These are phyloP conservation scores for Hypocryptadius cinnamomeus DNA, from an alignment of 2,113 vertebrate genomes.

Conservation along the genomic window DNA sequence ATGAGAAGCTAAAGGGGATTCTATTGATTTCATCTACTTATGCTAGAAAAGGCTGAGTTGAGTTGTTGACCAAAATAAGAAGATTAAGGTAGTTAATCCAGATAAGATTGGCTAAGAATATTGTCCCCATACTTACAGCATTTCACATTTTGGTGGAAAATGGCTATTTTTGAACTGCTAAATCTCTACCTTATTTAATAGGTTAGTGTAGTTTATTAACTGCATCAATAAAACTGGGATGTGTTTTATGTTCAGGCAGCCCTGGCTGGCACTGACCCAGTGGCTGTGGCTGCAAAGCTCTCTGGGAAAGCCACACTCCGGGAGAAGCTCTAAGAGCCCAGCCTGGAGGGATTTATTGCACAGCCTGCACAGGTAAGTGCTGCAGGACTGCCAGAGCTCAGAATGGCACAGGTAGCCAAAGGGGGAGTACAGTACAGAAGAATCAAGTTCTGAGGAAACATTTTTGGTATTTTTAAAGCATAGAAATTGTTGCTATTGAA, in stretches of 20 bases:
- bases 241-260: background rate
- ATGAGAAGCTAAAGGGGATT: background rate
- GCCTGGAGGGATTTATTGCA: background rate
- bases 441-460: background rate
- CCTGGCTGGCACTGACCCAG: background rate
- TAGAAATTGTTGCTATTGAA: background rate
- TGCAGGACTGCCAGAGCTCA: background rate
- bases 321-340: background rate
- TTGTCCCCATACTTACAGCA: background rate
- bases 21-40: slow-evolving; percentile 16
- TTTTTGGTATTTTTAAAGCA: background rate
- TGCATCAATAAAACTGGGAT: background rate
- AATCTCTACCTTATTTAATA: background rate
- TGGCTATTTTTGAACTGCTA: background rate
- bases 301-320: background rate
- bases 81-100: slow-evolving; percentile 30
- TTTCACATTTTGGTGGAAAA: background rate
- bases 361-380: background rate
- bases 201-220: background rate
- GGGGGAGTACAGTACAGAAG: background rate
- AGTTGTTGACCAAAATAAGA: slow-evolving; percentile 28
- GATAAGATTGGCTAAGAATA: background rate
- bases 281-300: background rate
- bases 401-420: background rate
- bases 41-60: background rate